phyloP scores from a whole-genome alignment of 2,888 invertebrate genomes.

The Cephus pulcher region DNA sequence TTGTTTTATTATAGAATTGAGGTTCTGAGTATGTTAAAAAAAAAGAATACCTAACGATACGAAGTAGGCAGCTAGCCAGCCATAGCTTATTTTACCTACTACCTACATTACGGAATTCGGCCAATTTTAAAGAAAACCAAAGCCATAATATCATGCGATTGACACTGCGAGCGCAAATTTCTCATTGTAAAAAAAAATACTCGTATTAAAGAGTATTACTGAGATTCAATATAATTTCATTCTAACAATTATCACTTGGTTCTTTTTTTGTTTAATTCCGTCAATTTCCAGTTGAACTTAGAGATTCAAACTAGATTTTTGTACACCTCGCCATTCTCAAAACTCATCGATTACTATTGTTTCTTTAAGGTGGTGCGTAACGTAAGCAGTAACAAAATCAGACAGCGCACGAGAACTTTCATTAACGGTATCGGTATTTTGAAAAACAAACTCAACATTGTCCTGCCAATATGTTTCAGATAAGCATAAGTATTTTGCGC shows the following conservation, averaged over 20 bases:
- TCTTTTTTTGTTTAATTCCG: background rate
- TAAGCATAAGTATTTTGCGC: background rate
- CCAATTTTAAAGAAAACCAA: background rate
- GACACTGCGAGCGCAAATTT: slow-evolving; percentile 6
- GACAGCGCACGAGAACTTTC: background rate
- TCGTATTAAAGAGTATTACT: background rate
- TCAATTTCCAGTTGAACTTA: background rate
- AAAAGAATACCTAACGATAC: slow-evolving; percentile 43
- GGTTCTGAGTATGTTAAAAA: slow-evolving; percentile 25
- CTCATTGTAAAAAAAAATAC: slow-evolving; percentile 6
- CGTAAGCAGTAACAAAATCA: slow-evolving; percentile 39
- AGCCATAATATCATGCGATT: slow-evolving; percentile 4
- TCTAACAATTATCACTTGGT: slow-evolving; percentile 1
- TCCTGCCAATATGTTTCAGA: background rate
- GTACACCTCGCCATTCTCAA: slow-evolving; percentile 12
- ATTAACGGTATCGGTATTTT: background rate
- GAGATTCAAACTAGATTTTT: background rate
- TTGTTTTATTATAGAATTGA: slow-evolving; percentile 43
- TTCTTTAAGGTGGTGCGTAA: slow-evolving; percentile 50
- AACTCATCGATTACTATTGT: slow-evolving; percentile 24
- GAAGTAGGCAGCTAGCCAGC: slow-evolving; percentile 52
- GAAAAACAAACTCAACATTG: background rate
- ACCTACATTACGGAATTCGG: background rate
- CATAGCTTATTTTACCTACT: slow-evolving; percentile 42
- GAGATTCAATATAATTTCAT: slow-evolving; percentile 8